These are phyloP conservation scores for Notothenia rossii DNA, from an alignment of 2,113 vertebrate genomes.

Conservation along the genomic window DNA sequence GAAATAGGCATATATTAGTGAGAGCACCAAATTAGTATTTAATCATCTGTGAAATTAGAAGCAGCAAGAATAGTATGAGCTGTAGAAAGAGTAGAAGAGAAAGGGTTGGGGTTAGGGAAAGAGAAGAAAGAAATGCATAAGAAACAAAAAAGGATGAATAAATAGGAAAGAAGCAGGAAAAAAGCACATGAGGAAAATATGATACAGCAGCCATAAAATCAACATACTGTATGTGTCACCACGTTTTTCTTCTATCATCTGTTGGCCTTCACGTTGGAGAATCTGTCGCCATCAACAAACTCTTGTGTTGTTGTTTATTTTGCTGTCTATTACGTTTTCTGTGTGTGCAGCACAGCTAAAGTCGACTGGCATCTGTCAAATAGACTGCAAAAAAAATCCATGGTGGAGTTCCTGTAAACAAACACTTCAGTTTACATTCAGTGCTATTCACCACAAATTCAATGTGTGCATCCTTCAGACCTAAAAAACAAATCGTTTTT, in stretches of 20 bases:
- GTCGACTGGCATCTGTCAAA: background rate
- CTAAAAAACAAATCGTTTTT: background rate
- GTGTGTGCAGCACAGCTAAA: background rate
- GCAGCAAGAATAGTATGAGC: background rate
- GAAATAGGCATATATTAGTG: background rate
- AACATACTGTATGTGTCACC: background rate
- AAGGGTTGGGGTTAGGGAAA: background rate
- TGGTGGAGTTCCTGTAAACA: constrained; percentile 3
- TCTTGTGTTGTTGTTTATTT: background rate
- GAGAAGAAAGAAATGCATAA: background rate
- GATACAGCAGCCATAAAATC: background rate
- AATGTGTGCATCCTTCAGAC: constrained; percentile 5
- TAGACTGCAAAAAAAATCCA: background rate
- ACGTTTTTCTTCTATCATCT: background rate
- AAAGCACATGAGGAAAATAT: background rate
- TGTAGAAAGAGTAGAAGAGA: no score
- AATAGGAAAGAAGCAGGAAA: background rate
- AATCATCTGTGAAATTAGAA: constrained; percentile 30
- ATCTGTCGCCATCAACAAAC: background rate
- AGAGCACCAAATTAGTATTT: background rate
- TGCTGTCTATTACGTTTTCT: background rate
- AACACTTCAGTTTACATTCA: background rate
- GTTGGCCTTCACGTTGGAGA: background rate
- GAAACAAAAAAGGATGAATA: background rate
- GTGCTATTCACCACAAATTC: background rate